Evolutionary conservation across 2,797 vertebrate species (phyloP), one percentile per base, ranked within the genome.

Genomic region (Thamnophis elegans): DNA sequence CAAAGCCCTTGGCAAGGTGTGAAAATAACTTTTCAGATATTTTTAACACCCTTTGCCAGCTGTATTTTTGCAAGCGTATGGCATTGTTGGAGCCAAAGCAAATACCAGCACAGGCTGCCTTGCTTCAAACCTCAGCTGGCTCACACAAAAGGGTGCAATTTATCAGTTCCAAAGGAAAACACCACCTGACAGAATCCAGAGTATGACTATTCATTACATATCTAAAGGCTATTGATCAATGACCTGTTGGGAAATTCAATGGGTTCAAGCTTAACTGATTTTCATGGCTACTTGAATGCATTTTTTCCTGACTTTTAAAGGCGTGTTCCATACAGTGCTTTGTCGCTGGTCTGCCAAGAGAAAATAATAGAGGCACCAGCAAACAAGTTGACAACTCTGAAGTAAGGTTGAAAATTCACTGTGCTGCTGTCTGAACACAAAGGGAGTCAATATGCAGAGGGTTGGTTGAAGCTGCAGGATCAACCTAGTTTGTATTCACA

Each of bases 211-310:
- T 97, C 95, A 96, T 95, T 95, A 94, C 93, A 93, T 95, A 95
- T 95, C 95, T 96, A 96, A 96, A 95, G 94, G 91, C 92, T 92
- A 73, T 92, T 95, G 94, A 96, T 96, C 96, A 96, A 95, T 95
- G 95, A 94, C 92, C 85, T 93, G 93, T 54, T 95, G 90, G 94
- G 94, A 94, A 8, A 1, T 94, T 96, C 94, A 96, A 95, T 96
- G 94, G 93, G 65, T 95, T 95, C 94, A 95, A 95, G 95, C 95
- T 96, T 96, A 97, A 96, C 95, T 96, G 96, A 95, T 96, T 97
- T 96, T 96, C 95, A 96, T 96, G 97, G 95, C 89, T 97, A 95
- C 95, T 95, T 95, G 94, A 96, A 94, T 94, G 95, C 91, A 94
- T 96, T 96, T 96, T 62, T 73, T 82, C 11, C 73, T 95, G 94